phyloP scores from a whole-genome alignment of 2,113 vertebrate species.

The Dipodomys spectabilis region DNA sequence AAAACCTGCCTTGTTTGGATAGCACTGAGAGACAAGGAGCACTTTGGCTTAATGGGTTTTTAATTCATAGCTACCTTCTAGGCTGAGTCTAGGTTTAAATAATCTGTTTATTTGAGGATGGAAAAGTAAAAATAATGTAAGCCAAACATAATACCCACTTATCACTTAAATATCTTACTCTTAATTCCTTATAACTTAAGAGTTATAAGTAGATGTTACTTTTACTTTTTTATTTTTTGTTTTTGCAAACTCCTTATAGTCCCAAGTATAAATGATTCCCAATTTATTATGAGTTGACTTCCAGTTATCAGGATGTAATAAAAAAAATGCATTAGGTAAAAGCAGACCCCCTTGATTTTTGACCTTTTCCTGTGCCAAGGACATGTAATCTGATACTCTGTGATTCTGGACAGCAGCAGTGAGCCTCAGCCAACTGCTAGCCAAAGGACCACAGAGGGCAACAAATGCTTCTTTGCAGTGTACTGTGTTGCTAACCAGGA shows the following conservation, averaged over 20 bases:
- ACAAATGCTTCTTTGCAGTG: neutral
- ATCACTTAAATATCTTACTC: neutral
- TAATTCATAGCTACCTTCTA: constrained; percentile 34
- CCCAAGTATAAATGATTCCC: neutral
- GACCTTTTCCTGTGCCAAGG: neutral
- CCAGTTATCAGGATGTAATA: neutral
- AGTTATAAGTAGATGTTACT: neutral
- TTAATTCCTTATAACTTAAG: neutral
- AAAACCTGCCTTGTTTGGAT: constrained; percentile 31
- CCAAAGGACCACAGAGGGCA: neutral
- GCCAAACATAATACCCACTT: neutral
- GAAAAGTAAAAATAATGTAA: constrained; percentile 15
- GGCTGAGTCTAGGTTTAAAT: neutral
- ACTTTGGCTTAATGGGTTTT: neutral
- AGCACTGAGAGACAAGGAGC: neutral
- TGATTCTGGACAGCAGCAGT: neutral
- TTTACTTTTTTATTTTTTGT: neutral
- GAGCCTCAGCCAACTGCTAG: no score
- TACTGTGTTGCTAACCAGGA: neutral
- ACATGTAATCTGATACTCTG: neutral
- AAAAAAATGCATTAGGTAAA: neutral
- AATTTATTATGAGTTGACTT: neutral
- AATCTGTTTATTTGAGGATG: neutral
- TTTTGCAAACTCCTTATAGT: neutral
- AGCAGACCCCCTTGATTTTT: neutral